Conservation (phyloP, 2,888 invertebrate species). For the Cerceris ruficornis region DNA sequence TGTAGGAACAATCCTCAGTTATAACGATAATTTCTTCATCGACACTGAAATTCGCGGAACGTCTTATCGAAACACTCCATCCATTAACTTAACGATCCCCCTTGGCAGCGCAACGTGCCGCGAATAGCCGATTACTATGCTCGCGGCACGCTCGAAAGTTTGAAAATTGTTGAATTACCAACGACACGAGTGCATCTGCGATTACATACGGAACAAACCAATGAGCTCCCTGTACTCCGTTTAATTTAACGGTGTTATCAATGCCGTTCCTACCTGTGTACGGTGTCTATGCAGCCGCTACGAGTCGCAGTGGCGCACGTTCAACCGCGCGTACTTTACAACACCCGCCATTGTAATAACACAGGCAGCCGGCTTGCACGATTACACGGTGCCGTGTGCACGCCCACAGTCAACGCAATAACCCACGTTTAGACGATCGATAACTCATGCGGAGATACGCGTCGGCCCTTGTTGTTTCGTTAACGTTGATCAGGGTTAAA, state of each 20-base stretch:
- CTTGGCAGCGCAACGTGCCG: neutral
- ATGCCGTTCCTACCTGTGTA: constrained; percentile 17
- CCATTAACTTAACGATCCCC: too few species aligned
- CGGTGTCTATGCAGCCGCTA: neutral
- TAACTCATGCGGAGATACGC: constrained; percentile 34
- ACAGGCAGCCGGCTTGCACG: constrained; percentile 34
- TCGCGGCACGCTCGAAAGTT: neutral
- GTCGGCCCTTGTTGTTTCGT: constrained; percentile 48
- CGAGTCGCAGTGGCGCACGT: constrained; percentile 3
- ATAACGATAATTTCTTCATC: too few species aligned
- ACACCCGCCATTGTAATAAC: constrained; percentile 54
- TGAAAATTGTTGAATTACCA: constrained; percentile 1
- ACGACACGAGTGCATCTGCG: neutral
- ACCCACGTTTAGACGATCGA: constrained; percentile 50
- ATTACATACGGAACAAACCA: constrained; percentile 13
- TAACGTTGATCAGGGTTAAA: constrained; percentile 40
- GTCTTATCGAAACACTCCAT: too few species aligned
- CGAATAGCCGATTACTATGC: neutral
- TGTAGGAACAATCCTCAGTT: too few species aligned
- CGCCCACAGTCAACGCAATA: constrained; percentile 48
- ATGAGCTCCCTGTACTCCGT: constrained; percentile 27
- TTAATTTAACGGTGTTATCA: constrained; percentile 45
- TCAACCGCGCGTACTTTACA: constrained; percentile 27
- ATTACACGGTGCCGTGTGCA: constrained; percentile 25
- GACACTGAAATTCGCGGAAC: too few species aligned